Conservation (phyloP, 2,113 vertebrate species). For the Triplophysa tibetana region DNA sequence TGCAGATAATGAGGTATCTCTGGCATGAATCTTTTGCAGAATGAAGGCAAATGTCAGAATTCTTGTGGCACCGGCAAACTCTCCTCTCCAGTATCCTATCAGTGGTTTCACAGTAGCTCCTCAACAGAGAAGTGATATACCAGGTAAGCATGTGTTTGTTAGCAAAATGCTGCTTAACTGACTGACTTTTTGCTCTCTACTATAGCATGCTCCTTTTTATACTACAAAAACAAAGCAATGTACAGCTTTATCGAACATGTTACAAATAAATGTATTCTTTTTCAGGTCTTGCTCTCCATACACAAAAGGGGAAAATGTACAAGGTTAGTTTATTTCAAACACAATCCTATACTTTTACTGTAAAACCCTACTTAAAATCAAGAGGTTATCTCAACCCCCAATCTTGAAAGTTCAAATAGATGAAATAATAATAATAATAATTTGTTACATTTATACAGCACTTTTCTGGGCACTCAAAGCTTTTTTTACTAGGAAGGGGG, state of each 20-base stretch:
- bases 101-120: background rate
- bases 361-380: too few relatives aligned
- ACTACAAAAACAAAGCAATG: background rate
- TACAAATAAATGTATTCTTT: background rate
- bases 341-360: too few relatives aligned
- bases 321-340: background rate
- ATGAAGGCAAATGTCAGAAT: background rate
- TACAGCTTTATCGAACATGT: background rate
- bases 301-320: background rate
- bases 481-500: too few relatives aligned
- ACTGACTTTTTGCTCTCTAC: background rate
- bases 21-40: background rate
- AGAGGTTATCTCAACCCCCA: too few relatives aligned
- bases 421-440: too few relatives aligned
- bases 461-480: too few relatives aligned
- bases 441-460: too few relatives aligned
- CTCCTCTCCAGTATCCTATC: conserved; percentile 9
- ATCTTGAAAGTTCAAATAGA: too few relatives aligned
- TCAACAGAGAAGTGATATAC: background rate
- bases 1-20: background rate
- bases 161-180: background rate
- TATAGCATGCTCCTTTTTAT: too few relatives aligned
- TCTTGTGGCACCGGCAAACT: background rate
- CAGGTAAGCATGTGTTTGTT: background rate
- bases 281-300: conserved; percentile 11